phyloP scores from a whole-genome alignment of 1,140 invertebrate species.

The Caenorhabditis remanei region DNA sequence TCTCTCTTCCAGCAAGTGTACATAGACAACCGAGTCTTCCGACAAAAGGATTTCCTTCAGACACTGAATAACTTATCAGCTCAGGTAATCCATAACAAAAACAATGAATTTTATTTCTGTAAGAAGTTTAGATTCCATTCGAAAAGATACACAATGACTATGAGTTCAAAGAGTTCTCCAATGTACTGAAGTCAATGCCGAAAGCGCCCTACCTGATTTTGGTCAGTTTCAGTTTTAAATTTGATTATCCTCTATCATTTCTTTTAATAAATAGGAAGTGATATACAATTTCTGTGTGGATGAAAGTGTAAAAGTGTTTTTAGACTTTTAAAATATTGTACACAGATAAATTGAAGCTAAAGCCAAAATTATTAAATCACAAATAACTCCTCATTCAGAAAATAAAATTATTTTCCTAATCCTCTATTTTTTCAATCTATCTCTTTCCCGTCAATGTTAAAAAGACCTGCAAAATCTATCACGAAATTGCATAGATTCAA shows the following conservation, averaged over 20 bases:
- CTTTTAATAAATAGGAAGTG: too few relatives aligned
- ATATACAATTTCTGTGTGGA: too few relatives aligned
- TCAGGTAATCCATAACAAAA: neutral
- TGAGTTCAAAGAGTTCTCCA: neutral
- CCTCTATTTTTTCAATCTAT: too few relatives aligned
- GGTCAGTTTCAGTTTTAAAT: neutral
- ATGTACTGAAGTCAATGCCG: neutral
- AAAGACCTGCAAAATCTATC: too few relatives aligned
- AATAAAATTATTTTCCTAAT: too few relatives aligned
- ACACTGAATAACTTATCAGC: slow-evolving; percentile 19
- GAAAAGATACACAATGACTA: slow-evolving; percentile 14
- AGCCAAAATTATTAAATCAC: too few relatives aligned
- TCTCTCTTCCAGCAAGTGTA: neutral
- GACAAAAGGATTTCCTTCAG: slow-evolving; percentile 10
- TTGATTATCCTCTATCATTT: neutral
- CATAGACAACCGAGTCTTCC: neutral
- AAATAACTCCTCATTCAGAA: too few relatives aligned
- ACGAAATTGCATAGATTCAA: too few relatives aligned
- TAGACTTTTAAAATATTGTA: too few relatives aligned
- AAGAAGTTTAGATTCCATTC: slow-evolving; percentile 10
- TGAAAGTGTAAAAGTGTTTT: too few relatives aligned
- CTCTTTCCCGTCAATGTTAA: too few relatives aligned
- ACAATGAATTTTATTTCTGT: neutral
- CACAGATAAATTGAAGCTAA: too few relatives aligned
- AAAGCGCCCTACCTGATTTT: slow-evolving; percentile 32